Conservation (phyloP, 2,888 invertebrate species). For the Allygus modestus region DNA sequence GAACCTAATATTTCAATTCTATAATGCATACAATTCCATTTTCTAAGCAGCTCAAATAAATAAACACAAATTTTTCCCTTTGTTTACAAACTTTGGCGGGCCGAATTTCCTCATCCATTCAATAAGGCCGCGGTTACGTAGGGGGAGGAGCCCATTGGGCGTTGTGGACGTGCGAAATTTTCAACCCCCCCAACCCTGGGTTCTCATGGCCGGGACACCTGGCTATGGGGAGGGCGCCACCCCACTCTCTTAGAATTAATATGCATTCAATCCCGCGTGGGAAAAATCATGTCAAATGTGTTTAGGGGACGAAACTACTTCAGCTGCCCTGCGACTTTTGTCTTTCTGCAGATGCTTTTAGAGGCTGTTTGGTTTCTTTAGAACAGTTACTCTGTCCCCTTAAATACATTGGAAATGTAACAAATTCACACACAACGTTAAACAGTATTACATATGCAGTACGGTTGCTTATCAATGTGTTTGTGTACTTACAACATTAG, state of each 20-base stretch:
- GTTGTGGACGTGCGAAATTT: conserved; percentile 17
- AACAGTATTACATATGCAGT: too few species aligned
- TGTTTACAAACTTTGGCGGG: conserved; percentile 4
- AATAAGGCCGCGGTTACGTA: not conserved
- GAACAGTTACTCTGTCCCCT: too few species aligned
- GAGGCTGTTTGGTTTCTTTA: not conserved
- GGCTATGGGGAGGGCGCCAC: not conserved
- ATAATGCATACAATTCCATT: too few species aligned
- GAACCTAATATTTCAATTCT: too few species aligned
- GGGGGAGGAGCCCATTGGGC: not conserved
- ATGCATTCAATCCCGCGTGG: conserved; percentile 51
- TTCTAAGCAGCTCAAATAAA: too few species aligned
- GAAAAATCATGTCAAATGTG: conserved; percentile 54
- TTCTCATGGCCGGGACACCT: not conserved
- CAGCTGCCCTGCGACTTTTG: not conserved
- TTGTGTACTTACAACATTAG: too few species aligned
- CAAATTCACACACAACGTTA: too few species aligned
- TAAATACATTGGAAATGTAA: too few species aligned
- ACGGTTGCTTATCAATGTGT: too few species aligned
- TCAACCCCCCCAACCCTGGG: not conserved
- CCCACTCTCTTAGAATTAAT: conserved; percentile 39
- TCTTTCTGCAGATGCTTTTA: not conserved
- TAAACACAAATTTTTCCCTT: not conserved
- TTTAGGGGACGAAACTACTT: not conserved
- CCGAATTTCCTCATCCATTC: not conserved